These are phyloP conservation scores for Graphium colonna DNA, from an alignment of 2,888 invertebrate genomes.

Conservation along the genomic window DNA sequence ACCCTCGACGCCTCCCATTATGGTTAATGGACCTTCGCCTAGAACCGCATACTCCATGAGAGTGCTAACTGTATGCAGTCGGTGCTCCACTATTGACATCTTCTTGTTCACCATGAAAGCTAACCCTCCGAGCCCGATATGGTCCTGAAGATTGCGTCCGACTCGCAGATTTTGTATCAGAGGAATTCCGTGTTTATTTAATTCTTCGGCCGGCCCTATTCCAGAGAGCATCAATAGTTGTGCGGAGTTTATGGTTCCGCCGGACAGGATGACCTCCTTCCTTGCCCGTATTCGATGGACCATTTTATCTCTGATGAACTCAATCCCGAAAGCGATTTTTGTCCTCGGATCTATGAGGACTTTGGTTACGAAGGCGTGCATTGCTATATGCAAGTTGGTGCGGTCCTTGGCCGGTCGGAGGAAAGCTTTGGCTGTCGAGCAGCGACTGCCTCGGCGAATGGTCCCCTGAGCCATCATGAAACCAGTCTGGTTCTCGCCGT, in stretches of 20 bases:
- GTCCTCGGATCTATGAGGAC: slow-evolving; percentile 86
- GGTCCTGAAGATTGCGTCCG: slow-evolving; percentile 93
- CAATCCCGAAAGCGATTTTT: slow-evolving; percentile 90
- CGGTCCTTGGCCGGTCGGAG: slow-evolving; percentile 88
- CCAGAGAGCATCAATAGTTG: slow-evolving; percentile 97
- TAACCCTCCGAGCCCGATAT: slow-evolving; percentile 91
- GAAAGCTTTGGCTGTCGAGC: slow-evolving; percentile 94
- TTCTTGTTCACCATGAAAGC: slow-evolving; percentile 90
- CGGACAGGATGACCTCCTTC: slow-evolving; percentile 94
- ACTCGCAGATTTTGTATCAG: slow-evolving; percentile 90
- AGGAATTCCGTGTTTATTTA: slow-evolving; percentile 87
- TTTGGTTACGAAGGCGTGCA: slow-evolving; percentile 89
- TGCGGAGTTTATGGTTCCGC: slow-evolving; percentile 95
- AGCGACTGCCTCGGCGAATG: slow-evolving; percentile 87
- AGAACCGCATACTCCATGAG: slow-evolving; percentile 91
- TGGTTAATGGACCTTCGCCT: slow-evolving; percentile 91
- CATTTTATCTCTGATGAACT: slow-evolving; percentile 87
- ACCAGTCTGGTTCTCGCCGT: slow-evolving; percentile 92
- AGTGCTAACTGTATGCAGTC: slow-evolving; percentile 88
- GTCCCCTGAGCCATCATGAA: slow-evolving; percentile 95
- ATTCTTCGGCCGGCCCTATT: slow-evolving; percentile 86
- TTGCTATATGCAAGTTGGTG: slow-evolving; percentile 91
- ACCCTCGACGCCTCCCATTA: slow-evolving; percentile 93
- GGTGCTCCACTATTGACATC: slow-evolving; percentile 88
- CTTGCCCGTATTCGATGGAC: slow-evolving; percentile 86